Evolutionary conservation across 2,888 invertebrate species (phyloP).

Genomic region (Litoditis marina): DNA sequence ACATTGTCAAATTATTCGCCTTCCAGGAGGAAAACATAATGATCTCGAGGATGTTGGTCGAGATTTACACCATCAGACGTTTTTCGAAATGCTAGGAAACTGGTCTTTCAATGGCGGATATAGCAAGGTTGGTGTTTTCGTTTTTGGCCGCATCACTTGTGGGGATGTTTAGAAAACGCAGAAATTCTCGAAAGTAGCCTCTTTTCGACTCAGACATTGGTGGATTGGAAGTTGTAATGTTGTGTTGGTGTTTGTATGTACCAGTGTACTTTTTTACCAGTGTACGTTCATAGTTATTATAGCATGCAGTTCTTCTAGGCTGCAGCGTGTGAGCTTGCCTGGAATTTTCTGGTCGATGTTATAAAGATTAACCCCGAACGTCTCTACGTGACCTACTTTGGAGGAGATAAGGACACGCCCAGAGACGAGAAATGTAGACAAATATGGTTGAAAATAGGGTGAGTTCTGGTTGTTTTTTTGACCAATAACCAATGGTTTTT

Average conservation of each 20-base stretch:
- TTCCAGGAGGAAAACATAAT: slow-evolving; percentile 96
- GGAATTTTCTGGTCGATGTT: slow-evolving; percentile 83
- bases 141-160: not conserved
- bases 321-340: slow-evolving; percentile 93
- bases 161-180: not conserved
- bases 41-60: slow-evolving; percentile 96
- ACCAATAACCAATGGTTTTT: too few relatives aligned
- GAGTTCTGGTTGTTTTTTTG: slow-evolving; percentile 30
- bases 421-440: slow-evolving; percentile 88
- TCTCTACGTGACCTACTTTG: slow-evolving; percentile 96
- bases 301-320: slow-evolving; percentile 66
- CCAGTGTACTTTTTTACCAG: not conserved
- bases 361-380: slow-evolving; percentile 76
- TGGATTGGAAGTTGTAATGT: too few relatives aligned
- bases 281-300: not conserved
- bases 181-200: not conserved
- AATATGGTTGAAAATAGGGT: slow-evolving; percentile 75
- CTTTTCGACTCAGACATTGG: too few relatives aligned
- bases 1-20: not conserved
- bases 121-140: slow-evolving; percentile 73
- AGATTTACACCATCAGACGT: slow-evolving; percentile 99
- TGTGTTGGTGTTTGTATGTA: too few relatives aligned
- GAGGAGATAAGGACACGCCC: slow-evolving; percentile 78
- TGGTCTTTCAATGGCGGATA: slow-evolving; percentile 98
- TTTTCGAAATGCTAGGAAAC: slow-evolving; percentile 99